These are phyloP conservation scores for Helogale parvula DNA, from an alignment of 2,113 vertebrate genomes.

Conservation along the genomic window DNA sequence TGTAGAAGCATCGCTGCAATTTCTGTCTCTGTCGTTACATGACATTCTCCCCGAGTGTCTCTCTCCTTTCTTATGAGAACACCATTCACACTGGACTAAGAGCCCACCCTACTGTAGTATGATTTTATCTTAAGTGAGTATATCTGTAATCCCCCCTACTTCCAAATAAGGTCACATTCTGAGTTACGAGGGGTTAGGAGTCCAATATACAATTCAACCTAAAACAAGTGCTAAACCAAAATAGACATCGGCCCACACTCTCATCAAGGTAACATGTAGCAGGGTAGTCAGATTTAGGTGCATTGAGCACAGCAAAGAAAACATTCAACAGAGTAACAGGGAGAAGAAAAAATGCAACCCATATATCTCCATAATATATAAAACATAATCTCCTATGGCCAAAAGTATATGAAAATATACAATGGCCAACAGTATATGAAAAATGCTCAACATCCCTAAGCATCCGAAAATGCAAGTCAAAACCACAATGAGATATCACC, in stretches of 20 bases:
- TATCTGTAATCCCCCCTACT: not conserved
- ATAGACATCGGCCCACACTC: not conserved
- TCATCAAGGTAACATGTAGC: not conserved
- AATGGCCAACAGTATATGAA: not conserved
- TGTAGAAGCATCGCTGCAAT: rapidly evolving
- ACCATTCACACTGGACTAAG: not conserved
- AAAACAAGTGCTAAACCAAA: not conserved
- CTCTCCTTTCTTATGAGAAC: not conserved
- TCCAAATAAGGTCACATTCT: not conserved
- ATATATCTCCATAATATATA: not conserved
- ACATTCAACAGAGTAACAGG: not conserved
- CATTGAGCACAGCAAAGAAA: not conserved
- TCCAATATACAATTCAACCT: not conserved
- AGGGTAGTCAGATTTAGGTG: not conserved
- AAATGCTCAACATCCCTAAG: not conserved
- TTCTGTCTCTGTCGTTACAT: not conserved
- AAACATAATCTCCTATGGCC: too few species aligned
- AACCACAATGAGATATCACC: not conserved
- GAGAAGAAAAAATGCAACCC: not conserved
- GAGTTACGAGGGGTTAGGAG: not conserved
- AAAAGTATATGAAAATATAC: not conserved
- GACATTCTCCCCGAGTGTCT: not conserved
- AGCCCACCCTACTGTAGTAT: not conserved
- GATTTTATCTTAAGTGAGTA: not conserved
- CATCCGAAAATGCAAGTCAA: not conserved